phyloP scores from a whole-genome alignment of 2,888 invertebrate species.

The Fissipunctia ypsillon region DNA sequence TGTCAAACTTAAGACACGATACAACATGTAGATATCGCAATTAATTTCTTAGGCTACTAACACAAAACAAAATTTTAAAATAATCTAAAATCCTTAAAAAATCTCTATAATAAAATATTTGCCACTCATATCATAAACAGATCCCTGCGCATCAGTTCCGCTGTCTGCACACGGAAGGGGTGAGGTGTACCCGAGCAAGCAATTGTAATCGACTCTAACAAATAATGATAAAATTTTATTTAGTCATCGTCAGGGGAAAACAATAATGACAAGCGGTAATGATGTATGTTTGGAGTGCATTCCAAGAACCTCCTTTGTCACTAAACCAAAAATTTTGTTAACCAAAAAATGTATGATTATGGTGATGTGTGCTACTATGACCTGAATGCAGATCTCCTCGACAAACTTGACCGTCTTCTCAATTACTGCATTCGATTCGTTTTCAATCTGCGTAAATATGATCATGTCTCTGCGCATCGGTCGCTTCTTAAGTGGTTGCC shows the following conservation, averaged over 20 bases:
- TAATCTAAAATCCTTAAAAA: not conserved
- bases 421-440: too few species aligned
- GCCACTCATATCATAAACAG: constrained; percentile 45
- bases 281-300: not conserved
- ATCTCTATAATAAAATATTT: constrained; percentile 27
- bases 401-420: too few species aligned
- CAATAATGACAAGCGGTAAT: not conserved
- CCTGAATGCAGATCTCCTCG: too few species aligned
- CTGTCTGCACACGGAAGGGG: constrained; percentile 59
- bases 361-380: too few species aligned
- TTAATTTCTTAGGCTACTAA: not conserved
- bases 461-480: too few species aligned
- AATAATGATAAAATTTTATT: constrained; percentile 38
- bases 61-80: not conserved
- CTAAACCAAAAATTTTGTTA: too few species aligned
- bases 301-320: too few species aligned
- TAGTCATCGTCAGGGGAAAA: not conserved
- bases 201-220: constrained; percentile 52
- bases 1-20: not conserved
- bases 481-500: too few species aligned
- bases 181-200: constrained; percentile 55
- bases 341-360: too few species aligned
- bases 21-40: not conserved
- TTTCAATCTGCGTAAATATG: too few species aligned
- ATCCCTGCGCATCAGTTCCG: constrained; percentile 45